Conservation (phyloP, 2,113 vertebrate species). For the Notarius lentiginosus region DNA sequence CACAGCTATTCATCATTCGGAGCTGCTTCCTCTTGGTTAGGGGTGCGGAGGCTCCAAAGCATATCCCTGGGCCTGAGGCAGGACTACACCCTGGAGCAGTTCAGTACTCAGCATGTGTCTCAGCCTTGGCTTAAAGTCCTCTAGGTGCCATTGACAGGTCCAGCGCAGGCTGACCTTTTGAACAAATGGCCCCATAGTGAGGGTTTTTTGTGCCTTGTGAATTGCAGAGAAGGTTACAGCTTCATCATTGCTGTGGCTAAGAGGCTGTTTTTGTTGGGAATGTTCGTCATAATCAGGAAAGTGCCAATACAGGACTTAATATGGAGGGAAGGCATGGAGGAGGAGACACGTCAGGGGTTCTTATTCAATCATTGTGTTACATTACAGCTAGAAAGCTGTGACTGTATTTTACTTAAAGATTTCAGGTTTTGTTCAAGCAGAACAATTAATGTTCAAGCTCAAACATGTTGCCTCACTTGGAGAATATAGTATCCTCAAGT, state of each 20-base stretch:
- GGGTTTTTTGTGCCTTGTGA: constrained; percentile 40
- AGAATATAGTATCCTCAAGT: not conserved
- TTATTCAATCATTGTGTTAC: not conserved
- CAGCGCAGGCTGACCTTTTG: constrained; percentile 44
- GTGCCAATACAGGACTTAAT: constrained; percentile 31
- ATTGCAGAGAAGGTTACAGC: constrained; percentile 46
- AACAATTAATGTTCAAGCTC: not conserved
- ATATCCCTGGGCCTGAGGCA: not conserved
- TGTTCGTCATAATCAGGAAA: constrained; percentile 29
- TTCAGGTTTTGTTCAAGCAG: not conserved
- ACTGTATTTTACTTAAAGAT: not conserved
- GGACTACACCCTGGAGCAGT: not conserved
- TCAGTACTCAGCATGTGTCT: constrained; percentile 33
- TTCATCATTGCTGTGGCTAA: constrained; percentile 21
- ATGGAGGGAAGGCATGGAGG: not conserved
- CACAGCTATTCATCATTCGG: not conserved
- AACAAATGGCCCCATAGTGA: constrained; percentile 20
- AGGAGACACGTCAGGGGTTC: not conserved
- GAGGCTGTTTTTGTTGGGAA: constrained; percentile 33
- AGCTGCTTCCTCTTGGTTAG: not conserved
- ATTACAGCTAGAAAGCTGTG: not conserved
- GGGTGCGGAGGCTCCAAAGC: not conserved
- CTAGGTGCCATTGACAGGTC: constrained; percentile 29
- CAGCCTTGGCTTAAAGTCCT: constrained; percentile 3
- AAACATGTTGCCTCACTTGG: not conserved